Evolutionary conservation across 2,888 invertebrate genomes (phyloP), one percentile per base, ranked within the genome.

Genomic region (Pristionchus exspectatus): DNA sequence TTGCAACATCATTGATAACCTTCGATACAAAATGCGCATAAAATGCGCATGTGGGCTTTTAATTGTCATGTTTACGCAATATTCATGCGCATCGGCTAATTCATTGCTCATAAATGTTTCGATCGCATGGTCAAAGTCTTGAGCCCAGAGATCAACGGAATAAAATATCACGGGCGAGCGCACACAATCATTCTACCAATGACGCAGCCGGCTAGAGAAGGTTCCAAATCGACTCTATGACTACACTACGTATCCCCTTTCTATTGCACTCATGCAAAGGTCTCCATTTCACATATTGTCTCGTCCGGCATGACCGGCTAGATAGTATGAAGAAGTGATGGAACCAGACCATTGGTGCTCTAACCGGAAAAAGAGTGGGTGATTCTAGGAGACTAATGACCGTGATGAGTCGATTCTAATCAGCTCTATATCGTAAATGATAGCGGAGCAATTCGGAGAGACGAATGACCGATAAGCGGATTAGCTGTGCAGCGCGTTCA

Each of bases 381-480:
- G 21, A 63, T 24, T 63, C 24, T 24, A n/a, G 24, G 63, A 63
- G 24, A 63, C n/a, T 5, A 38, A 59, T 18, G 59, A 5, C 59
- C 9, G 63, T 0, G 24, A 63, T n/a, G 63, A n/a, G 56, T 56
- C 56, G 24, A 63, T 2, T 0, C 74, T 74, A 38, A 74, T 74
- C 38, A 38, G 74, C 38, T 24, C 27, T 7, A 5, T 2, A 74
- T 74, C 16, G 38, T 38, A 38, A 74, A n/a, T 72, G 24, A 69
- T 27, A 24, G n/a, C 69, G n/a, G n/a, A 27, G 74, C 38, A 74
- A 38, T 74, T 74, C 38, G 74, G 38, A 38, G 74, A 74, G 74
- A 74, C 24, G 74, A 38, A 33, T 38, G 38, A 59, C 4, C 18
- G 59, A 74, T 74, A 74, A 44, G 24, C 5, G 74, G 74, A 74